Conservation (phyloP, 2,113 vertebrate genomes). For the Entosphenus tridentatus region DNA sequence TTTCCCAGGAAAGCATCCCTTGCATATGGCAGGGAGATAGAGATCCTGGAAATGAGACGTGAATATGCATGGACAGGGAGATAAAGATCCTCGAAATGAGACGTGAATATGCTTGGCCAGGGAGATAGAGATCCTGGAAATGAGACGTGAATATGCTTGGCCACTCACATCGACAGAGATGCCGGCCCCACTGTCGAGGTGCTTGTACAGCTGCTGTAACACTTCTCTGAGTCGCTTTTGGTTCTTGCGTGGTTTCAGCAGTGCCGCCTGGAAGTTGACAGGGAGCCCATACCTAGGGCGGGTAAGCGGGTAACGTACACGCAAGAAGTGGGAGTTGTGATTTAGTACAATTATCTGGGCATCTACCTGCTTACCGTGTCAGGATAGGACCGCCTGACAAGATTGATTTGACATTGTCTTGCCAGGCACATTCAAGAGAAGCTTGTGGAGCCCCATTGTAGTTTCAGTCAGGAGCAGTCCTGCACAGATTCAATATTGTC, state of each 20-base stretch:
- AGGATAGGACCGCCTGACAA: no score
- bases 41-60: neutral
- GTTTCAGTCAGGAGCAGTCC: no score
- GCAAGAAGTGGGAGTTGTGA: no score
- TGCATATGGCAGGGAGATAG: neutral
- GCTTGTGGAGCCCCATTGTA: no score
- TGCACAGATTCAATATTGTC: no score
- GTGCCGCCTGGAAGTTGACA: conserved; percentile 60
- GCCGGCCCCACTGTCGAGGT: conserved; percentile 48
- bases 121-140: neutral
- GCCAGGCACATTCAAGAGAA: no score
- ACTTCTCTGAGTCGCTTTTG: conserved; percentile 42
- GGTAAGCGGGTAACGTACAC: no score
- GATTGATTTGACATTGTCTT: no score
- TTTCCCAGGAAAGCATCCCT: no score
- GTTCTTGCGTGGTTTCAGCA: conserved; percentile 56
- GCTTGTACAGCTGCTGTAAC: conserved; percentile 46
- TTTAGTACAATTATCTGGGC: no score
- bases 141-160: neutral
- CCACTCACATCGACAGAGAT: conserved; percentile 47
- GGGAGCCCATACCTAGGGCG: conserved; percentile 53
- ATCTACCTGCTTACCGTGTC: no score
- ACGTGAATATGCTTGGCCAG: conserved; percentile 9
- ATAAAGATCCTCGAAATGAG: neutral
- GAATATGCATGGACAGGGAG: conserved; percentile 9